Evolutionary conservation across 2,888 invertebrate species (phyloP), one percentile per base, ranked within the genome.

Genomic region (Brenthis ino): DNA sequence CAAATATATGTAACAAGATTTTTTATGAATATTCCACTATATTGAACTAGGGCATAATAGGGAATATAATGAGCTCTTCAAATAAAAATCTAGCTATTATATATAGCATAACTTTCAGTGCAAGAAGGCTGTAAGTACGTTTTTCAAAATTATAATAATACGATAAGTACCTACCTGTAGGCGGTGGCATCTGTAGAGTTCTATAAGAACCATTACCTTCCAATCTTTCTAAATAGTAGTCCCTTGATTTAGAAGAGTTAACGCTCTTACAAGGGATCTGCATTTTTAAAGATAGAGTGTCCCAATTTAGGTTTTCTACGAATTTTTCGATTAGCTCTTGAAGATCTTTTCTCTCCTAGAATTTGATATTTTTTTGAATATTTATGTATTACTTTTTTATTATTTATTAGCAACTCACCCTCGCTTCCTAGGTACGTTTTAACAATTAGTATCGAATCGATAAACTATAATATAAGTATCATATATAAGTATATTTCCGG

Each of bases 161-260:
- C 37, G 8, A 8, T 43, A 43, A 43, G 11, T 79, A 89, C 88
- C 85, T 67, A 89, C 88, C 85, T 67, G 80, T 77, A 2, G 80
- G 60, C 0, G 83, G 72, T 3, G 89, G 88, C 80, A 87, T 84
- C 68, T 85, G 86, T 64, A 90, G 72, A 13, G 87, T 88, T 72
- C 85, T 83, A 76, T 88, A 90, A 5, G 88, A 86, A 24, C 90
- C 90, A 55, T 86, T 84, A 1, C 77, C 81, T n/a, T 82, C 84
- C 2, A 87, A 78, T 61, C 77, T 82, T 74, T 89, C 90, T 53
- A 91, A 74, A 74, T 83, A 91, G 73, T 88, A 89, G 68, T 82
- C 81, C 13, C 84, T 78, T 2, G 82, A 83, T 64, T 77, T 81
- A 69, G 84, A 86, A 2, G 79, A 72, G 20, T 78, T 77, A 14